Evolutionary conservation across 2,888 invertebrate species (phyloP).

Genomic region (Oligia latruncula): DNA sequence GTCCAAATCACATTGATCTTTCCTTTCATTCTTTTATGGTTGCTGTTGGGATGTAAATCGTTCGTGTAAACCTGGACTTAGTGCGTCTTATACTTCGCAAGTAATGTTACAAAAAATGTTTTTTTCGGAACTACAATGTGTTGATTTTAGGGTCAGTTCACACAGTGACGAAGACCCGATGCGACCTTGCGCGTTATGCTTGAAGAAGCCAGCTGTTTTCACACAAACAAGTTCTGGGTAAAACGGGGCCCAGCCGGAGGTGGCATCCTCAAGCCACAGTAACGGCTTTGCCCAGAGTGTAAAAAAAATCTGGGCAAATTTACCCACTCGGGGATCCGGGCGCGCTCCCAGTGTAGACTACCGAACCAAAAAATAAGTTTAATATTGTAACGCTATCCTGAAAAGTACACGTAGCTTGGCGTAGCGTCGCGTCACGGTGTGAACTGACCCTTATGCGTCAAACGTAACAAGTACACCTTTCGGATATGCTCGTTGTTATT

Average conservation of each 20-base stretch:
- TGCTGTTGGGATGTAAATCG: too few relatives aligned
- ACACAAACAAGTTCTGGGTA: neutral
- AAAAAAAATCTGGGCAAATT: neutral
- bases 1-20: too few relatives aligned
- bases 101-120: neutral
- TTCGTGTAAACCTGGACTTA: too few relatives aligned
- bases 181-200: neutral
- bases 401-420: neutral
- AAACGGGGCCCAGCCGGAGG: neutral
- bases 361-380: neutral
- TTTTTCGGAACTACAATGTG: neutral
- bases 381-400: neutral
- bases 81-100: neutral
- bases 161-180: neutral
- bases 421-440: slow-evolving; percentile 4
- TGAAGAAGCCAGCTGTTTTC: neutral
- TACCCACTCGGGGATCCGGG: neutral
- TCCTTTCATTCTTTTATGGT: too few relatives aligned
- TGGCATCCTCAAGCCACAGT: neutral
- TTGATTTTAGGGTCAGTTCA: neutral
- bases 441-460: slow-evolving; percentile 2
- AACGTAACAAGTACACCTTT: slow-evolving; percentile 26
- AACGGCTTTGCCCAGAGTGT: neutral
- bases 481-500: slow-evolving; percentile 66
- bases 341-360: neutral